A percentile compares a stretch with the other conserved stretches of the same genome.
Evolutionary conservation across 2,888 invertebrate species (phyloP).

Genomic region (Agrypnus murinus): DNA sequence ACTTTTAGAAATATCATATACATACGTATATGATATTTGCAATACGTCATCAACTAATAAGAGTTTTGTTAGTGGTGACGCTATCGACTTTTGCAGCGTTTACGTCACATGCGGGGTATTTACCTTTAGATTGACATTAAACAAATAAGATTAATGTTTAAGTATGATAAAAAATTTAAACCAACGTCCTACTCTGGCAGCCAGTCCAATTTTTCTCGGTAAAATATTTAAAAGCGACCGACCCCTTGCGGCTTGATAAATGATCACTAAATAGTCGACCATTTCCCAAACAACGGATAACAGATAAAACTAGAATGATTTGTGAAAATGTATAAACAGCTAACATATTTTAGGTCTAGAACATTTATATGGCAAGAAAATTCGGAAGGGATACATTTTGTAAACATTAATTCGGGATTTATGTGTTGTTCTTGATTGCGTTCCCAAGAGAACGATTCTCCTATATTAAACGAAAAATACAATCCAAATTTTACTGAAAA

Average conservation of each 20-base stretch:
- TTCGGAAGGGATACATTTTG: background rate
- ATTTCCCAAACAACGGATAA: constrained; percentile 7
- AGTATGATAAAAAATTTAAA: constrained; percentile 20
- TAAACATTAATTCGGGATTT: constrained; percentile 17
- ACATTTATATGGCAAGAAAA: background rate
- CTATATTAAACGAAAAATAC: too few species aligned
- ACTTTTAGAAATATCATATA: too few species aligned
- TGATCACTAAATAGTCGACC: constrained; percentile 15
- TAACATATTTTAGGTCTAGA: background rate
- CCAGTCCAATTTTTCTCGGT: constrained; percentile 17
- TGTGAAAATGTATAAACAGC: constrained; percentile 16
- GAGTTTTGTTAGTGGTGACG: background rate
- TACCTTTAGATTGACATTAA: constrained; percentile 10
- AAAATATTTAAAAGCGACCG: constrained; percentile 19
- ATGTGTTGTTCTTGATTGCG: background rate
- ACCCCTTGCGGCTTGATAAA: constrained; percentile 13
- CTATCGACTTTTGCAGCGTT: constrained; percentile 11
- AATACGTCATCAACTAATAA: too few species aligned
- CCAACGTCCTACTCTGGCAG: constrained; percentile 14
- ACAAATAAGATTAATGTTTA: constrained; percentile 31
- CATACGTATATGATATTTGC: too few species aligned
- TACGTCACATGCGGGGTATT: constrained; percentile 6
- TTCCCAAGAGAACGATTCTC: too few species aligned
- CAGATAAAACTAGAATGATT: constrained; percentile 7
- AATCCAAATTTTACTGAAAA: too few species aligned